These are phyloP conservation scores for Ephialtes manifestator DNA, from an alignment of 2,888 invertebrate genomes.

Conservation along the genomic window DNA sequence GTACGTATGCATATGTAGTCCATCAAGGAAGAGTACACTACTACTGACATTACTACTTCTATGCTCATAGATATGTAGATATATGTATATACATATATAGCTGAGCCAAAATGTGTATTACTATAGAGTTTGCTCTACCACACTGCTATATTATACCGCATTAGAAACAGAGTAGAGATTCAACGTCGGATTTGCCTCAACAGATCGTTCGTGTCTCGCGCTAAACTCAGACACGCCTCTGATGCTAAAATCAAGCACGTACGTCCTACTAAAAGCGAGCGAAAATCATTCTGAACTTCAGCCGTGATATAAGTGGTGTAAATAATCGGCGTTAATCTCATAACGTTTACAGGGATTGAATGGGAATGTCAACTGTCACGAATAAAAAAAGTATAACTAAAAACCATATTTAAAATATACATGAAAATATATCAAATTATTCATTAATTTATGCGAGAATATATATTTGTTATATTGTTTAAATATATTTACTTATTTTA, in stretches of 20 bases:
- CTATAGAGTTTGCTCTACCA: not conserved
- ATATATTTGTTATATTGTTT: not conserved
- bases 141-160: not conserved
- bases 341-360: not conserved
- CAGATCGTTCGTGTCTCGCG: conserved; percentile 44
- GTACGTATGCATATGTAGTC: conserved; percentile 5
- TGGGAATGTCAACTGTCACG: not conserved
- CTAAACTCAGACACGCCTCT: not conserved
- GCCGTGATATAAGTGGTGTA: not conserved
- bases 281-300: not conserved
- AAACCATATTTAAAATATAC: not conserved
- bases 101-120: not conserved
- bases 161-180: conserved; percentile 22
- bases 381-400: not conserved
- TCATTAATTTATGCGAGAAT: too few relatives aligned
- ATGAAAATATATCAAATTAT: not conserved
- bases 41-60: not conserved
- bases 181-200: conserved; percentile 22
- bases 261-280: not conserved
- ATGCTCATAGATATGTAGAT: not conserved
- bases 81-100: not conserved
- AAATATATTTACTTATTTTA: not conserved
- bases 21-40: not conserved
- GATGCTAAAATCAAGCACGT: conserved; percentile 21
- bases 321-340: not conserved